Evolutionary conservation across 1,140 invertebrate species (phyloP), one percentile per base, ranked within the genome.

Genomic region (Ladona fulva): DNA sequence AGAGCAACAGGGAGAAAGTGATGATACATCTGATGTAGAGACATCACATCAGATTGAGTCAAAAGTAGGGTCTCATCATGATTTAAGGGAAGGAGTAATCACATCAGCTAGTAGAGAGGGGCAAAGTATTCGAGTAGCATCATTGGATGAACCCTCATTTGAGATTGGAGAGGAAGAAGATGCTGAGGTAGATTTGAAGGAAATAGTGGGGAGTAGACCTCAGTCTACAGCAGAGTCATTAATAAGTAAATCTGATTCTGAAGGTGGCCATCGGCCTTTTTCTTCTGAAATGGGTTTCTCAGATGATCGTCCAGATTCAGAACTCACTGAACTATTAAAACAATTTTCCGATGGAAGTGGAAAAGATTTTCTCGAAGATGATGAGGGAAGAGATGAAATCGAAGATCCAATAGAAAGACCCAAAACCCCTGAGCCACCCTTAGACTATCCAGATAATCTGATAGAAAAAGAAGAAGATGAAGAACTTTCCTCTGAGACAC

Each of bases 361-460:
- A n/a, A 76, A 76, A 42, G 75, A 76, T 22, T 66, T 66, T 16
- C 52, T 66, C 14, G 52, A 66, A 66, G 81, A 81, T n/a, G 84
- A 84, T 77, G 79, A 74, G 74, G 78, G 78, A 44, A 44, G 66
- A 22, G 80, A 81, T n/a, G 81, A 82, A n/a, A 74, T 83, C 22
- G 85, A 85, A 77, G 84, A 86, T 80, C 85, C 87, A 25, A 85
- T 88, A 77, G 86, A 88, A 81, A 81, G 87, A 80, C 87, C 87
- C 8, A 79, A 81, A 52, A 85, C 87, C 7, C 88, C 88, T 24
- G 88, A 89, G 81, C 86, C 87, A 10, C 81, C 80, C 22, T 84
- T 84, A 59, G 79, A 79, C 12, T 22, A 74, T n/a, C 29, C 29
- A 25, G 52, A 66, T 66, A 10, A 75, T 16, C 16, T 25, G 82